These are phyloP conservation scores for Bombylius major DNA, from an alignment of 2,888 invertebrate genomes.

Conservation along the genomic window DNA sequence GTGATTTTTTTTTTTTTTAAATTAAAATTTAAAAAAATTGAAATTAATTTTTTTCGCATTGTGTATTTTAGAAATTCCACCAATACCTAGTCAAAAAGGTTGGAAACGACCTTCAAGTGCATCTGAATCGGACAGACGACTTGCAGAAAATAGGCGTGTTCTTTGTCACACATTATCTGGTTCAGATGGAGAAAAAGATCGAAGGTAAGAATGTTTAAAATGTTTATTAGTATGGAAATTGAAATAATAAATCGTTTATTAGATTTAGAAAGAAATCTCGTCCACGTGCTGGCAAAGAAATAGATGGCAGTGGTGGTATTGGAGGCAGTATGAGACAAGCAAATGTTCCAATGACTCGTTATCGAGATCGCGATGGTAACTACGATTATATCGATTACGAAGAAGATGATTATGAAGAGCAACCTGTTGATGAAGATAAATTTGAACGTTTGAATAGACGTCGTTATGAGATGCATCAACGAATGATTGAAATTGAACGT, in stretches of 20 bases:
- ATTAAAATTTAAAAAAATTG: too few species aligned
- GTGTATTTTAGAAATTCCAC: slow-evolving; percentile 3
- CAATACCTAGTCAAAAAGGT: slow-evolving; percentile 27
- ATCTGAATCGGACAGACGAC: slow-evolving; percentile 41
- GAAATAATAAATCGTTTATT: neutral
- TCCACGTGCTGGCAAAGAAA: slow-evolving; percentile 33
- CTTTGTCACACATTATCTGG: slow-evolving; percentile 34
- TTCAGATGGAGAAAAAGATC: slow-evolving; percentile 44
- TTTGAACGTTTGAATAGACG: slow-evolving; percentile 34
- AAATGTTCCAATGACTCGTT: slow-evolving; percentile 14
- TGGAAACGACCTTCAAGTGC: slow-evolving; percentile 48
- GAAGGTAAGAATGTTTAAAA: slow-evolving; percentile 29
- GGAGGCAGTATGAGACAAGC: slow-evolving; percentile 3
- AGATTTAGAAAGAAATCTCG: slow-evolving; percentile 39
- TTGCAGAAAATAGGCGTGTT: slow-evolving; percentile 26
- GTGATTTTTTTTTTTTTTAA: slow-evolving; percentile 16
- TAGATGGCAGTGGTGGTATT: slow-evolving; percentile 24
- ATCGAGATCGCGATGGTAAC: slow-evolving; percentile 23
- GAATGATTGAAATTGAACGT: slow-evolving; percentile 31
- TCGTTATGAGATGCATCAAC: slow-evolving; percentile 34
- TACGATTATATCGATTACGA: slow-evolving; percentile 30
- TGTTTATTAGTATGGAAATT: neutral
- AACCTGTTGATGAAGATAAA: slow-evolving; percentile 33
- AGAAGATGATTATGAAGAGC: slow-evolving; percentile 11
- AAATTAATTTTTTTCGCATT: too few species aligned